Evolutionary conservation across 1,140 invertebrate species (phyloP), one percentile per base, ranked within the genome.

Genomic region (Drosophila watanabei): DNA sequence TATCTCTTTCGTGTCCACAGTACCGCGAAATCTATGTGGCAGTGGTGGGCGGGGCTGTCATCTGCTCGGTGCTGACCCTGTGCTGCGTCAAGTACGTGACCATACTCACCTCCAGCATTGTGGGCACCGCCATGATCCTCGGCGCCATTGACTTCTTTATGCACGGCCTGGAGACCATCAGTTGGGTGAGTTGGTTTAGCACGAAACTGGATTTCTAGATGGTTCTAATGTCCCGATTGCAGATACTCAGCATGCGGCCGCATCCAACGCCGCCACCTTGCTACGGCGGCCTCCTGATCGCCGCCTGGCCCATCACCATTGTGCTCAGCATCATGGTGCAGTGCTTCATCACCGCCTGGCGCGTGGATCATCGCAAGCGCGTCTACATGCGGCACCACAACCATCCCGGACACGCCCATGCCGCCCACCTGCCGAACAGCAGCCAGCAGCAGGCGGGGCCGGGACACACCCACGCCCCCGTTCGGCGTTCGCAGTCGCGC

Each of bases 61-160:
- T 93, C 48, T 93, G 90, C 32, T 89, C 92, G 4, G 92, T 92
- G 37, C 39, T 93, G 32, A 93, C 92, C 14, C 61, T 93, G 0
- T 93, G 92, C 58, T 92, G 92, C 57, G 92, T 91, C 33, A 93
- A 93, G 61, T 93, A 93, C 63, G 82, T 93, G 16, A 93, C 92
- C 52, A 93, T 93, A 51, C 64, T 93, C 37, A 83, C 92, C 8
- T 92, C 92, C 20, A 93, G 92, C 65, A 91, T 93, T 13, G 92
- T 93, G 48, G 92, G 92, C 58, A 91, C 91, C 2, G 90, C 92
- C 37, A 93, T 93, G 92, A 90, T 93, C 24, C 83, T 93, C n/a
- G 72, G 90, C 10, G 81, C 92, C 35, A 80, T 93, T 20, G 92
- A 93, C 59, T 93, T 85, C 54, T 93, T 93, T 28, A 90, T 93